Evolutionary conservation across 1,140 invertebrate species (phyloP).

Genomic region (Brachionus rubens): DNA sequence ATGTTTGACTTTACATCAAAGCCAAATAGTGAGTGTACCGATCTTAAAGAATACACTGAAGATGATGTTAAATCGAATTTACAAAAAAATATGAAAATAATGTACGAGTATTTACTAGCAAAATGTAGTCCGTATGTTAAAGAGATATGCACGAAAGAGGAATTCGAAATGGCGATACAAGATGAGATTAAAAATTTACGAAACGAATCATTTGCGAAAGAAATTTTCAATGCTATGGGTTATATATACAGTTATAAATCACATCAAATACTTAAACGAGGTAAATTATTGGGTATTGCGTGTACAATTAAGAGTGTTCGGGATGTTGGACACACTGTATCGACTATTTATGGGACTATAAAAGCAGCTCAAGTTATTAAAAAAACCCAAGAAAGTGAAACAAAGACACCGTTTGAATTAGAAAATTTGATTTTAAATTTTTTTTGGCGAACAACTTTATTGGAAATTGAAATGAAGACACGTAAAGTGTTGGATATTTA

Average conservation of each 20-base stretch:
- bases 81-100: constrained; percentile 10
- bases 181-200: constrained; percentile 11
- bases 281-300: constrained; percentile 6
- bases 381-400: neutral
- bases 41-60: neutral
- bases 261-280: neutral
- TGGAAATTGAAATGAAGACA: constrained; percentile 27
- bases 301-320: neutral
- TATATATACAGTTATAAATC: constrained; percentile 17
- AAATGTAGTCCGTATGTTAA: constrained; percentile 25
- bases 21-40: neutral
- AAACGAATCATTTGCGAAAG: constrained; percentile 17
- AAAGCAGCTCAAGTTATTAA: constrained; percentile 20
- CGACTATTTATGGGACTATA: constrained; percentile 1
- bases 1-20: neutral
- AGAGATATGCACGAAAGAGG: neutral
- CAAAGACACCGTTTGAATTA: neutral
- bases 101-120: constrained; percentile 12
- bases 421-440: constrained; percentile 14
- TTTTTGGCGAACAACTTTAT: neutral
- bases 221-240: constrained; percentile 17
- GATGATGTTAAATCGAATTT: neutral
- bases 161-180: constrained; percentile 9
- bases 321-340: neutral
- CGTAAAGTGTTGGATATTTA: constrained; percentile 27